Evolutionary conservation across 1,140 invertebrate species (phyloP), one percentile per base, ranked within the genome.

Genomic region (Papilio dardanus): DNA sequence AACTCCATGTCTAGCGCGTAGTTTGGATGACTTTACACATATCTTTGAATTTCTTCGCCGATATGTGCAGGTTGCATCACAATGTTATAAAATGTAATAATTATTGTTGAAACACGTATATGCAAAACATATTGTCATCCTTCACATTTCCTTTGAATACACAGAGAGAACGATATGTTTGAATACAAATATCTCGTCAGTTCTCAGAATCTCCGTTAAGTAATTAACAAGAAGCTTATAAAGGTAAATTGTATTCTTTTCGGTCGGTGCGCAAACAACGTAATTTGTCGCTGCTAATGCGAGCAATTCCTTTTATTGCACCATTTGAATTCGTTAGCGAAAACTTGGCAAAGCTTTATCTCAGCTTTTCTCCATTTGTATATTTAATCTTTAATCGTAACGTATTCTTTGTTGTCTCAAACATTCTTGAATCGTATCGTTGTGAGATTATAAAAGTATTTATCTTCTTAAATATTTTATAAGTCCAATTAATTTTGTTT

Each of bases 281-380:
- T 24, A 28, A 62, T 62, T 62, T 62, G 54, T 62, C 54, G 21
- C 21, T 62, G 54, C 54, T 62, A 62, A 62, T 62, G 54, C 54
- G 54, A 62, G 54, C 24, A 62, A 62, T 62, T 62, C 54, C 54
- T 62, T 62, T 62, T 62, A 62, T 62, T 62, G 54, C 24, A 62
- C 21, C 54, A 62, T 62, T 28, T 62, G 54, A 62, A 62, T 62
- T 62, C 54, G 54, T 62, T 62, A 62, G 54, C 54, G 24, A 62
- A 62, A 62, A 62, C 54, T 62, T 62, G 54, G 54, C 54, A 62
- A 30, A 62, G 54, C 54, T 62, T 62, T 62, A 62, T 62, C 54
- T 62, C 24, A 14, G 54, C 54, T 62, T 62, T 62, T 62, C 54
- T 62, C 3, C 54, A 62, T 62, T 62, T 62, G 24, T 62, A 28